Percentiles rank a stretch among this genome's conserved stretches.
These are phyloP conservation scores for Metridium senile DNA, from an alignment of 92 coral and sea anemone genomes.

Conservation along the genomic window DNA sequence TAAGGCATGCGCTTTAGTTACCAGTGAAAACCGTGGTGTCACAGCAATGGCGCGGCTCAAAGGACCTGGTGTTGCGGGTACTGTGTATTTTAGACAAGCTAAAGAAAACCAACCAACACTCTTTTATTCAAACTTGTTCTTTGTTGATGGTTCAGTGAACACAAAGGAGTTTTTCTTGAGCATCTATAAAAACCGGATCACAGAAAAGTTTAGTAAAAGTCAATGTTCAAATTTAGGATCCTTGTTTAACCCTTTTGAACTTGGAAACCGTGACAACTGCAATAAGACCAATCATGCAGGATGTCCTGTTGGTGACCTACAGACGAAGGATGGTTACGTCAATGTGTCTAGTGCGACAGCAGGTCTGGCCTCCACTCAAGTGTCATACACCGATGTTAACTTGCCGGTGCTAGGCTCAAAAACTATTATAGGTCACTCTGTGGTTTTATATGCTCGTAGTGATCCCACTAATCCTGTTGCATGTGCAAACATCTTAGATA, in stretches of 20 bases:
- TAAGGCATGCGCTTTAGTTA: slow-evolving; percentile 84
- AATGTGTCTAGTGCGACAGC: slow-evolving; percentile 63
- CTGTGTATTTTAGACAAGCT: slow-evolving; percentile 74
- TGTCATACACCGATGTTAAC: slow-evolving; percentile 59
- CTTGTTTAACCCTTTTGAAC: slow-evolving; percentile 47
- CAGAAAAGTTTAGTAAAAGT: slow-evolving; percentile 28
- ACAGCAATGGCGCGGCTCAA: slow-evolving; percentile 73
- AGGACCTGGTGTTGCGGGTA: slow-evolving; percentile 79
- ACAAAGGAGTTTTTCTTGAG: slow-evolving; percentile 41
- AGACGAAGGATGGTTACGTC: slow-evolving; percentile 54
- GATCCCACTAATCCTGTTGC: slow-evolving; percentile 54
- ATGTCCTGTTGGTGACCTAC: slow-evolving; percentile 66
- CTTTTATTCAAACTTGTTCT: slow-evolving; percentile 70
- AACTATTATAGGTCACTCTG: slow-evolving; percentile 68
- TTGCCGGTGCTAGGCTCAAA: slow-evolving; percentile 65
- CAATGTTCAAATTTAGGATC: slow-evolving; percentile 41
- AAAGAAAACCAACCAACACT: slow-evolving; percentile 51
- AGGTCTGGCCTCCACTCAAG: slow-evolving; percentile 53
- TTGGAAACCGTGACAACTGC: slow-evolving; percentile 17
- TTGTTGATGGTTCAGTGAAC: slow-evolving; percentile 45
- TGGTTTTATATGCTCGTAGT: slow-evolving; percentile 47
- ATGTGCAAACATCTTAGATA: slow-evolving; percentile 68
- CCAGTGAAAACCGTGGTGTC: slow-evolving; percentile 37
- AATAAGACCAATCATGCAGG: slow-evolving; percentile 38
- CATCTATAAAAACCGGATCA: slow-evolving; percentile 39